phyloP scores from a whole-genome alignment of 1,140 invertebrate species.

The Chelonus insularis region DNA sequence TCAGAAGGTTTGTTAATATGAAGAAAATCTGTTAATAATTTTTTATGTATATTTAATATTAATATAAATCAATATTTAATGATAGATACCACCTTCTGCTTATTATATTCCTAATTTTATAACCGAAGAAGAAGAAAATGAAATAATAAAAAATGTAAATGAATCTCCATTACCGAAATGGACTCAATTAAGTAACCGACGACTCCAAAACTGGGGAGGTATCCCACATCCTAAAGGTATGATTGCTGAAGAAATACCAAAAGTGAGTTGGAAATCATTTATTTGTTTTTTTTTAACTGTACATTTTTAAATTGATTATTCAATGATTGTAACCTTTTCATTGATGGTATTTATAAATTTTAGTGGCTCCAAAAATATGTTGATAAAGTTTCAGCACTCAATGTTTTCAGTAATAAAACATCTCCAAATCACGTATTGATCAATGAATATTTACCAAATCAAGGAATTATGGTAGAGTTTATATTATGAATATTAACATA shows the following conservation, averaged over 20 bases:
- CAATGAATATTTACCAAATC: slow-evolving; percentile 92
- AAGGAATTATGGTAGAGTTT: slow-evolving; percentile 81
- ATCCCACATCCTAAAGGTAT: slow-evolving; percentile 91
- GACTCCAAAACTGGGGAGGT: slow-evolving; percentile 96
- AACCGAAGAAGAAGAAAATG: slow-evolving; percentile 76
- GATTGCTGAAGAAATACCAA: slow-evolving; percentile 87
- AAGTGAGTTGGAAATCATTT: slow-evolving; percentile 49
- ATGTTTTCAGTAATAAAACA: slow-evolving; percentile 75
- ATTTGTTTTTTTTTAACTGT: slow-evolving; percentile 20
- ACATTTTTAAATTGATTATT: slow-evolving; percentile 9
- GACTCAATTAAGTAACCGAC: slow-evolving; percentile 87
- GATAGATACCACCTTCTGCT: slow-evolving; percentile 70
- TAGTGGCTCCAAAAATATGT: slow-evolving; percentile 81
- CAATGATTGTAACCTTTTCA: slow-evolving; percentile 2
- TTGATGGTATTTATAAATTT: slow-evolving; percentile 27
- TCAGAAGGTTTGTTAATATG: too few species aligned
- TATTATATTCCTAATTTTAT: slow-evolving; percentile 94
- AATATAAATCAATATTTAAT: too few species aligned
- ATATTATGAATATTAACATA: slow-evolving; percentile 6
- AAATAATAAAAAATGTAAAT: slow-evolving; percentile 75
- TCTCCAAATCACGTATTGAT: slow-evolving; percentile 91
- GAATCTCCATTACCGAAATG: slow-evolving; percentile 90
- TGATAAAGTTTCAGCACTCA: slow-evolving; percentile 71
- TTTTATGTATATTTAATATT: too few species aligned
- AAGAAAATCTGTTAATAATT: too few species aligned